Percentiles rank a stretch among this genome's conserved stretches.
Conservation (phyloP, 2,113 vertebrate species). For the Tonatia bakeri region DNA sequence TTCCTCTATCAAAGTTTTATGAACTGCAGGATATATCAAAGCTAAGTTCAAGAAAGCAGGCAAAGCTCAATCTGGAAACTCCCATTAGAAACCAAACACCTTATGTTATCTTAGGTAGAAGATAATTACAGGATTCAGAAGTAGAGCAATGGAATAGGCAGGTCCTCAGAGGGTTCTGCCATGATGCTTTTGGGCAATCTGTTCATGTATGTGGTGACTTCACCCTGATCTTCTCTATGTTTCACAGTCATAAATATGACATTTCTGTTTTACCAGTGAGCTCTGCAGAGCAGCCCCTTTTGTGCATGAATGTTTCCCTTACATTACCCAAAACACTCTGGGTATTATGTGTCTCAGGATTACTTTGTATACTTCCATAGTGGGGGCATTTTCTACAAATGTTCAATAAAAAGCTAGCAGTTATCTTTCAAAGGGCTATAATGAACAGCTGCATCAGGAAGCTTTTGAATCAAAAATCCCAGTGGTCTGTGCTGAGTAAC, state of each 20-base stretch:
- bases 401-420: constrained; percentile 7
- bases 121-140: neutral
- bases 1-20: neutral
- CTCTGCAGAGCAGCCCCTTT: neutral
- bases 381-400: neutral
- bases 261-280: neutral
- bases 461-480: constrained; percentile 19
- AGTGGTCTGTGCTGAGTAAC: neutral
- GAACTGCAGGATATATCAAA: neutral
- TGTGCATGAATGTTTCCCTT: neutral
- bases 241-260: neutral
- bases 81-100: neutral
- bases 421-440: constrained; percentile 39
- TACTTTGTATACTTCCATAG: neutral
- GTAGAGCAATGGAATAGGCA: neutral
- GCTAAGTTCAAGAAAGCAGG: neutral
- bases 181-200: neutral
- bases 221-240: neutral
- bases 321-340: neutral
- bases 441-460: neutral
- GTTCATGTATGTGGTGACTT: neutral
- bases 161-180: neutral
- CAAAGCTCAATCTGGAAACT: neutral
- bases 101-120: neutral
- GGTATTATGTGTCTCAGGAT: neutral